Evolutionary conservation across 1,140 invertebrate species (phyloP).

Genomic region (Papilio aristodemus): DNA sequence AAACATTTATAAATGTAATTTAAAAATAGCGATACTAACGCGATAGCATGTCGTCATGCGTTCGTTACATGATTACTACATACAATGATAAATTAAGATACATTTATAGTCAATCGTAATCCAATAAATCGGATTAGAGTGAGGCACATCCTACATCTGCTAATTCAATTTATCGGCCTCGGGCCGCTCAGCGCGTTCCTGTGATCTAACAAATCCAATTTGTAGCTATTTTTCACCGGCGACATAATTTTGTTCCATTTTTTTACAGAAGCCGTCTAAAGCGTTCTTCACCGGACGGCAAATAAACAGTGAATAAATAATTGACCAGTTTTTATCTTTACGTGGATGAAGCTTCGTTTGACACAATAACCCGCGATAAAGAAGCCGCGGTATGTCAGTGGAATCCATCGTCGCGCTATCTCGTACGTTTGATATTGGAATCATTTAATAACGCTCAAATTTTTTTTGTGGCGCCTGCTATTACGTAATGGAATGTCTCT

Average conservation of each 20-base stretch:
- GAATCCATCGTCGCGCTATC: conserved; percentile 51
- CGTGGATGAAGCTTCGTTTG: conserved; percentile 56
- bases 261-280: conserved; percentile 25
- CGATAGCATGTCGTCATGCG: conserved; percentile 30
- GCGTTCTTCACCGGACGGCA: conserved; percentile 5
- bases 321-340: conserved; percentile 55
- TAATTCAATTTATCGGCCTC: conserved; percentile 32
- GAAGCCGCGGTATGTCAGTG: conserved; percentile 53
- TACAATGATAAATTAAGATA: conserved; percentile 29
- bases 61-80: conserved; percentile 1
- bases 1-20: conserved; percentile 35
- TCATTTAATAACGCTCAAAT: conserved; percentile 13
- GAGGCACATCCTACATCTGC: conserved; percentile 22
- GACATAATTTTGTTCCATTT: conserved; percentile 21
- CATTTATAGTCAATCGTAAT: conserved; percentile 32
- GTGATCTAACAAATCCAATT: conserved; percentile 32
- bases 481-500: conserved; percentile 27
- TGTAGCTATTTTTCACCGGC: conserved; percentile 24
- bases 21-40: conserved; percentile 26
- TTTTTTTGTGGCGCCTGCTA: conserved; percentile 13
- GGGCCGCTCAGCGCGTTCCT: not conserved
- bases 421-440: conserved; percentile 44
- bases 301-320: conserved; percentile 19
- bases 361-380: conserved; percentile 75
- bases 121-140: conserved; percentile 29